Evolutionary conservation across 23 tunicate species (phyloP), one percentile per base, ranked within the genome.

Genomic region (Diplosoma virens): DNA sequence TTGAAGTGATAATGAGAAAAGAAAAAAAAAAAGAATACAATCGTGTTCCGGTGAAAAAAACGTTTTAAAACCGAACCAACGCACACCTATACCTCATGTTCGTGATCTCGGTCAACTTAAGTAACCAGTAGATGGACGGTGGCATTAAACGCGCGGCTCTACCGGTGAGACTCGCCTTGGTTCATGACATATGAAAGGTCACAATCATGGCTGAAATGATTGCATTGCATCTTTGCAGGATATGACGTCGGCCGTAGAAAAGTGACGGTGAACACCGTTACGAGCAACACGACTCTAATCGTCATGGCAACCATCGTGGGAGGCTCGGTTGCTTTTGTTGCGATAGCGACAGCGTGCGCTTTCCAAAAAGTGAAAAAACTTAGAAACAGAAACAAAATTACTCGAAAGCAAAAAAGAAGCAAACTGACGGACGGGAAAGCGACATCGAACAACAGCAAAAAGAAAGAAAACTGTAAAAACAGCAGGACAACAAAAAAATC

Each of bases 271-370:
- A 9, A 11, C 3, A 11, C 22, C 14, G n/a, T 7, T 5, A 59
- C 16, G 4, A 66, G 33, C 55, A 54, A 80, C 55, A 53, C 61
- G 34, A 33, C 55, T 2, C 46, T 68, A 7, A 69, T 80, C 17
- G 63, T 80, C 6, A 68, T 68, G 20, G 77, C 66, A 22, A 59
- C 85, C 5, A 37, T 32, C 25, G 85, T 68, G 22, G 68, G 75
- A 22, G 54, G 30, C 14, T 58, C 33, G 0, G 25, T 80, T 33
- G 81, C 80, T 18, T 53, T 75, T 25, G 78, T 75, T 34, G 81
- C 64, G 70, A 73, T 79, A 5, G 69, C 80, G 6, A 63, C 58
- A 1, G 86, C 20, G n/a, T 5, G 64, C 64, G 25, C 24, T 56
- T 56, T 56, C 6, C 64, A 56, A 47, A 54, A 58, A 81, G 27